A percentile compares a stretch with the other conserved stretches of the same genome.
These are phyloP conservation scores for Odocoileus virginianus DNA, from an alignment of 2,113 vertebrate species.

Conservation along the genomic window DNA sequence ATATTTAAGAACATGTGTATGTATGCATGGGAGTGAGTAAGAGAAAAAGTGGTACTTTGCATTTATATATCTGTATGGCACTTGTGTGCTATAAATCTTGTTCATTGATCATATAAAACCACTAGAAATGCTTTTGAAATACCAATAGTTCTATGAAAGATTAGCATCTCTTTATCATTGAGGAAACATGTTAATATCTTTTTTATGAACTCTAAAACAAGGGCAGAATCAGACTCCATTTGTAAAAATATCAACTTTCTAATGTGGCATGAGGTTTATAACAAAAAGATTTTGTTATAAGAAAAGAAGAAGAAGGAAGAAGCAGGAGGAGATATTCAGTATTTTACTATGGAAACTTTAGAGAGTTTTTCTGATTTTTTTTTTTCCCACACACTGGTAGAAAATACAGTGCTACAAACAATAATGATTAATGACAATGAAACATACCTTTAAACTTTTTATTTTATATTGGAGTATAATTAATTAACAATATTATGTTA, in stretches of 20 bases:
- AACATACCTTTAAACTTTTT: background rate
- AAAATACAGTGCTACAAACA: background rate
- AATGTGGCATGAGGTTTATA: background rate
- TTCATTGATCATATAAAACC: background rate
- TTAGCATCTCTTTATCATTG: background rate
- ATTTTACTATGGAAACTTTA: background rate
- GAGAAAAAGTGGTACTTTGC: background rate
- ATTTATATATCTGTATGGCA: background rate
- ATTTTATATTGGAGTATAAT: background rate
- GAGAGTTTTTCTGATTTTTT: background rate
- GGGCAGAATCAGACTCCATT: background rate
- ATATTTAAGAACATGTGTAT: background rate
- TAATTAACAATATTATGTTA: background rate
- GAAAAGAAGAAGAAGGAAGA: background rate
- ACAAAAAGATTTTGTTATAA: no score
- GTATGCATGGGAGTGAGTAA: background rate
- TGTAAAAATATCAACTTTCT: background rate
- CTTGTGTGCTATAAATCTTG: background rate
- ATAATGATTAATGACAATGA: background rate
- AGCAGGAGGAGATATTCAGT: background rate
- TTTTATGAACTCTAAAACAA: constrained; percentile 8
- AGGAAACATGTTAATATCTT: background rate
- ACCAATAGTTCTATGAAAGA: background rate
- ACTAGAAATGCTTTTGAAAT: background rate
- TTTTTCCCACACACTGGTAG: background rate